Percentiles rank a stretch among this genome's conserved stretches.
Conservation (phyloP, 2,888 invertebrate species). For the Stictocephala bisonia region DNA sequence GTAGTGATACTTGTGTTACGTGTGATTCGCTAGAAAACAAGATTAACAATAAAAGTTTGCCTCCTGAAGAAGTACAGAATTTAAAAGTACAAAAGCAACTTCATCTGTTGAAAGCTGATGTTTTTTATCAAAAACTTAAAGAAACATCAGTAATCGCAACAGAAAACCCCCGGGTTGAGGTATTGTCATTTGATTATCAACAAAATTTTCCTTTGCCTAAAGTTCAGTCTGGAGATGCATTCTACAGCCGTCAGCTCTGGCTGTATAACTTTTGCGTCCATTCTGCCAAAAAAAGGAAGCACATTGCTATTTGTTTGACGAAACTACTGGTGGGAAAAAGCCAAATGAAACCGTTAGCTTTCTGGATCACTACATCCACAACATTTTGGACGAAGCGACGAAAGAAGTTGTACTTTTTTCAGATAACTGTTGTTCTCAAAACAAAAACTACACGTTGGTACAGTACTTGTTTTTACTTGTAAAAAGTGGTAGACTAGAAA, state of each 20-base stretch:
- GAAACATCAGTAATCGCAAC: slow-evolving; percentile 25
- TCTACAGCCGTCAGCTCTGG: slow-evolving; percentile 51
- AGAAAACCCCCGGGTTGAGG: slow-evolving; percentile 13
- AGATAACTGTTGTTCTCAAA: slow-evolving; percentile 38
- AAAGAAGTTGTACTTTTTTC: slow-evolving; percentile 33
- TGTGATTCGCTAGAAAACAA: too few relatives aligned
- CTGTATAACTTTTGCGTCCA: slow-evolving; percentile 50
- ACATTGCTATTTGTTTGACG: slow-evolving; percentile 37
- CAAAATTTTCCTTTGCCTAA: slow-evolving; percentile 55
- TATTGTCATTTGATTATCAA: slow-evolving; percentile 52
- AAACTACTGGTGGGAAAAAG: slow-evolving; percentile 33
- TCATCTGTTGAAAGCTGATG: slow-evolving; percentile 36
- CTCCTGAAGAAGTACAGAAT: slow-evolving; percentile 10
- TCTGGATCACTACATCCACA: slow-evolving; percentile 22
- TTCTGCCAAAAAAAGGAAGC: slow-evolving; percentile 51
- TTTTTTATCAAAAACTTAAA: slow-evolving; percentile 20
- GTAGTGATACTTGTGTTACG: slow-evolving; percentile 44
- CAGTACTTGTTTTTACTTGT: slow-evolving; percentile 31
- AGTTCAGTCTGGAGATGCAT: slow-evolving; percentile 53
- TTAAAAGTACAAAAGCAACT: slow-evolving; percentile 24
- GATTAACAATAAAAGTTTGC: too few relatives aligned
- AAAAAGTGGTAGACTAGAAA: too few relatives aligned
- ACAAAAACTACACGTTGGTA: slow-evolving; percentile 32
- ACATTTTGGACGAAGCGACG: too few relatives aligned
- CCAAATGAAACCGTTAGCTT: slow-evolving; percentile 36